These are phyloP conservation scores for Paramuricea clavata DNA, from an alignment of 92 coral and sea anemone genomes.

Conservation along the genomic window DNA sequence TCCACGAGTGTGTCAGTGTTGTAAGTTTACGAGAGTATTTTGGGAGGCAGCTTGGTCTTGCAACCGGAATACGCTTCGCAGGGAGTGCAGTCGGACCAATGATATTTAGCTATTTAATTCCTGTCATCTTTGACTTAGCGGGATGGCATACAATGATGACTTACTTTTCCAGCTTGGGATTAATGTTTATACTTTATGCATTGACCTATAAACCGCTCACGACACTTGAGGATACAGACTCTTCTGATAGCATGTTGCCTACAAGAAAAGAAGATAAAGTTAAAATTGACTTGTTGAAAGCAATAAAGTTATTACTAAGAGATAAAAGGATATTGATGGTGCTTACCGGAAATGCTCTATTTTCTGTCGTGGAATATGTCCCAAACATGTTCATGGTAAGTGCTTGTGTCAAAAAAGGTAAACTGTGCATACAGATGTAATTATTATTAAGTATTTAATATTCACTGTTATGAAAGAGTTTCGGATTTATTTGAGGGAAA, in stretches of 20 bases:
- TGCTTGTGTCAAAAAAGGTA: neutral
- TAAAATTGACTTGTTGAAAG: neutral
- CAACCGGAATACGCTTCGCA: conserved; percentile 25
- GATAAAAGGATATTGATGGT: neutral
- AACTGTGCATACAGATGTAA: no score
- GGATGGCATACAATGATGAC: conserved; percentile 6
- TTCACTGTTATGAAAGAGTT: no score
- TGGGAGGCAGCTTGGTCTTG: neutral
- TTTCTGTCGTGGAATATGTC: neutral
- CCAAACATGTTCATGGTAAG: conserved; percentile 4
- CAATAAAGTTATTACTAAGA: neutral
- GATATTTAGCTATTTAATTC: neutral
- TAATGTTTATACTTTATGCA: neutral
- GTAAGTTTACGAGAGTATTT: conserved; percentile 34
- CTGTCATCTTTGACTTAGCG: neutral
- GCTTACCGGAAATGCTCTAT: neutral
- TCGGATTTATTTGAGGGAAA: no score
- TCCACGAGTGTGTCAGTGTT: neutral
- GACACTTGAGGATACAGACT: neutral
- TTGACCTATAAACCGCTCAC: neutral
- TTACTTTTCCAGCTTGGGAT: neutral
- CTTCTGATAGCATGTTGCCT: neutral
- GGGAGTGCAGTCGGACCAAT: neutral
- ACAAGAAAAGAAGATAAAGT: neutral
- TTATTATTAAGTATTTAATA: no score